Conservation (phyloP, 2,888 invertebrate genomes). For the Nebria salina region DNA sequence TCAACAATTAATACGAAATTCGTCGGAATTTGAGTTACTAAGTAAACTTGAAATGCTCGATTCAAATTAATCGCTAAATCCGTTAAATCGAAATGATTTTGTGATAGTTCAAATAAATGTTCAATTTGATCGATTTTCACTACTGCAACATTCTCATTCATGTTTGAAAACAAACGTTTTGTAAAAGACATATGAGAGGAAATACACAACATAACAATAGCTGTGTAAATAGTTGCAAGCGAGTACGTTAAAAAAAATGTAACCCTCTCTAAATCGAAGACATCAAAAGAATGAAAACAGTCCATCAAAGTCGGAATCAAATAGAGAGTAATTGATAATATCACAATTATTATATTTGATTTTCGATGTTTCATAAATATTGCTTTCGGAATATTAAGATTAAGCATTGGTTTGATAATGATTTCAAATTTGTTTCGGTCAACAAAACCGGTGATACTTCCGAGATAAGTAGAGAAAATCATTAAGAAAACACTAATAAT, state of each 20-base stretch:
- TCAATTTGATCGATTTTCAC: background rate
- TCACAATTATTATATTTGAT: background rate
- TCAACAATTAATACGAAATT: background rate
- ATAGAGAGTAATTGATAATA: background rate
- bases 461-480: background rate
- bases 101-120: background rate
- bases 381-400: background rate
- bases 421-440: constrained; percentile 20
- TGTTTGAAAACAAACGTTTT: constrained; percentile 4
- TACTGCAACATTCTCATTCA: background rate
- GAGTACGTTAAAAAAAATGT: background rate
- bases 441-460: background rate
- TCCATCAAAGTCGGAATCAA: background rate
- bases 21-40: background rate
- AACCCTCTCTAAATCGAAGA: background rate
- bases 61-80: constrained; percentile 9
- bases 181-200: background rate
- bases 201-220: background rate
- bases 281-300: background rate
- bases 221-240: constrained; percentile 3
- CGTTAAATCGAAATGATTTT: background rate
- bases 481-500: background rate
- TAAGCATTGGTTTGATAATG: background rate
- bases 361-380: background rate
- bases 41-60: background rate